Base-by-base conservation (phyloP, 2,888 invertebrate genomes). In the Hydroisotoma schaefferi region DNA sequence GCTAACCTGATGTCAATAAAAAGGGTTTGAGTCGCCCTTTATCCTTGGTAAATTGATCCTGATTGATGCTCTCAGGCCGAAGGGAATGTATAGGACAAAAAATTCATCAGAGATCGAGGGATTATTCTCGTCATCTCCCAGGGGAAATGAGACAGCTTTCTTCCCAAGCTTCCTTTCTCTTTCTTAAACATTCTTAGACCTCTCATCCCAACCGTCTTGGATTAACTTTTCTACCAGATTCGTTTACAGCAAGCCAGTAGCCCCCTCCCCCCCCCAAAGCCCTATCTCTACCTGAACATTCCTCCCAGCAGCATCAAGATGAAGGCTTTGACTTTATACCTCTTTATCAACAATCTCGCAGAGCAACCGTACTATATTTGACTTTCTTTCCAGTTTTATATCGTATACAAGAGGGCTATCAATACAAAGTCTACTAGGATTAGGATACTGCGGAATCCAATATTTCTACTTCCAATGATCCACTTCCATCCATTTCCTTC, bases 31-130 rank as follows among this genome's bases (percentile, higher is more conserved):
- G 53, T 40, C 44, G 47, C 57, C 59, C 57, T 61, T 61, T 61
- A 61, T 61, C 61, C 57, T 27, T 40, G 49, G 54, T 61, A 61
- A 61, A 57, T 61, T 61, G 61, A 61, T 57, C 61, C 61, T 57
- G 61, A 61, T 57, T 61, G 57, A 61, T 61, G 57, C 54, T 57
- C 54, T 49, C 49, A 57, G 53, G 49, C 57, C 37, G 44, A 29
- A 52, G 57, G 53, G 40, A 53, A 57, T 57, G 15, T 56, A 38
- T 47, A 48, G 54, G 53, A 61, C 51, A 56, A 54, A 61, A n/a
- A 61, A 61, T 61, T 61, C 57, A 61, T 61, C 55, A 61, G 61
- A 61, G 57, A 57, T 61, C 54, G 48, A 47, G 43, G 57, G 57
- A 61, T 61, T 61, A 56, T 56, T 53, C 46, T 38, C 52, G 44